Evolutionary conservation across 1,140 invertebrate genomes (phyloP).

Genomic region (Drosophila murphyi): DNA sequence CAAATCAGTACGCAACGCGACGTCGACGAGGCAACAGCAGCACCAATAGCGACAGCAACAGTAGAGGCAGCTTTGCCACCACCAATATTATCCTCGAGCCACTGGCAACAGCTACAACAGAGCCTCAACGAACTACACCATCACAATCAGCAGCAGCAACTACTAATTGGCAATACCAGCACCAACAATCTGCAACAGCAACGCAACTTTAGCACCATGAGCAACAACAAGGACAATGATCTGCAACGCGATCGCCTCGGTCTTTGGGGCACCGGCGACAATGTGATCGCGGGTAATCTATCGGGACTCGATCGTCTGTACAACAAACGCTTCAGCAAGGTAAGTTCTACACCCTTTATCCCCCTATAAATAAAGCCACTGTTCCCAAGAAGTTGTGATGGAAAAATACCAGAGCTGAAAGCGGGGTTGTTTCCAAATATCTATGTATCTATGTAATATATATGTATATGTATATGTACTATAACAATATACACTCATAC

Average conservation of each 20-base stretch:
- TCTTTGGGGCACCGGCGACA: conserved; percentile 69
- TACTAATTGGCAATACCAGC: conserved; percentile 20
- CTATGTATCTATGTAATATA: background rate
- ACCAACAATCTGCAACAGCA: conserved; percentile 42
- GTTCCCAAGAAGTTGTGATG: conserved; percentile 25
- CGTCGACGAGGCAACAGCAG: conserved; percentile 55
- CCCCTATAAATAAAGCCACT: background rate
- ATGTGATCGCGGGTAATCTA: conserved; percentile 65
- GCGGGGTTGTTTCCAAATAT: conserved; percentile 34
- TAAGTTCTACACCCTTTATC: conserved; percentile 41
- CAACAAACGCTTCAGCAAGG: conserved; percentile 77
- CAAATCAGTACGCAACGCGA: conserved; percentile 79
- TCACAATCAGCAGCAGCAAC: conserved; percentile 49
- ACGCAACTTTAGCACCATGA: conserved; percentile 45
- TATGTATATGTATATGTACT: background rate
- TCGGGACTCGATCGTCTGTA: conserved; percentile 68
- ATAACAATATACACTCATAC: background rate
- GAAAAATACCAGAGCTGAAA: conserved; percentile 63
- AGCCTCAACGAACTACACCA: conserved; percentile 63
- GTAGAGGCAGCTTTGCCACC: conserved; percentile 32
- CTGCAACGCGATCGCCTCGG: conserved; percentile 71
- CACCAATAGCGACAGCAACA: conserved; percentile 17
- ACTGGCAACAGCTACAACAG: conserved; percentile 67
- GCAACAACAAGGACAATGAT: conserved; percentile 35
- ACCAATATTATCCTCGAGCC: conserved; percentile 63